Conservation (phyloP, 1,140 invertebrate genomes). For the Drosophila grimshawi region DNA sequence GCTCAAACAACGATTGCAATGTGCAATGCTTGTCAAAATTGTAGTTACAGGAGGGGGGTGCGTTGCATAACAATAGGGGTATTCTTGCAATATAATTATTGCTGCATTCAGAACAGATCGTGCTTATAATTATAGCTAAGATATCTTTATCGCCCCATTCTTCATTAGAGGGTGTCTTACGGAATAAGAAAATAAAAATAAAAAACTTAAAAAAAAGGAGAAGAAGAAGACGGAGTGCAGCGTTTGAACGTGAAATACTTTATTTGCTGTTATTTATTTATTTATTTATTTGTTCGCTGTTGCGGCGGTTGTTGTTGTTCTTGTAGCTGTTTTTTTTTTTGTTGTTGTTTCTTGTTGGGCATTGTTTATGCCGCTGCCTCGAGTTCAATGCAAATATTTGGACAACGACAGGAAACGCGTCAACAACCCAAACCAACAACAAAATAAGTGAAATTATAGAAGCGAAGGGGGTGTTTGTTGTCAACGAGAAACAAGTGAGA, state of each 20-base stretch:
- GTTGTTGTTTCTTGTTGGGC: constrained; percentile 13
- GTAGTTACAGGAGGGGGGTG: too few species aligned
- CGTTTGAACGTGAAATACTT: too few species aligned
- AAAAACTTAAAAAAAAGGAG: neutral
- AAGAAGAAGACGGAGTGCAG: neutral
- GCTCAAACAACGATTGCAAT: too few species aligned
- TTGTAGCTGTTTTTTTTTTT: neutral
- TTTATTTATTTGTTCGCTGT: neutral
- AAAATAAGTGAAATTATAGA: neutral
- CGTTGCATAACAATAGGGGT: too few species aligned
- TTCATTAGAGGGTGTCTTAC: too few species aligned
- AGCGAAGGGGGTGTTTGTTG: neutral
- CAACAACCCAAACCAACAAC: neutral
- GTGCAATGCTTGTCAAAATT: too few species aligned
- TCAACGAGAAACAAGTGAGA: too few species aligned
- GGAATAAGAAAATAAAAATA: neutral
- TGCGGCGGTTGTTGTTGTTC: too few species aligned
- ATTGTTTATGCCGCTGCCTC: constrained; percentile 20
- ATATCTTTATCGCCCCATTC: too few species aligned
- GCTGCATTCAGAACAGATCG: too few species aligned
- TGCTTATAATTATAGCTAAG: too few species aligned
- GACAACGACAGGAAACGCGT: constrained; percentile 33
- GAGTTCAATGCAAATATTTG: constrained; percentile 46
- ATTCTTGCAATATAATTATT: too few species aligned
- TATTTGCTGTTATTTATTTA: neutral